Percentiles rank a stretch among this genome's conserved stretches.
These are phyloP conservation scores for Apogon hyalosoma DNA, from an alignment of 2,797 vertebrate genomes.

Conservation along the genomic window DNA sequence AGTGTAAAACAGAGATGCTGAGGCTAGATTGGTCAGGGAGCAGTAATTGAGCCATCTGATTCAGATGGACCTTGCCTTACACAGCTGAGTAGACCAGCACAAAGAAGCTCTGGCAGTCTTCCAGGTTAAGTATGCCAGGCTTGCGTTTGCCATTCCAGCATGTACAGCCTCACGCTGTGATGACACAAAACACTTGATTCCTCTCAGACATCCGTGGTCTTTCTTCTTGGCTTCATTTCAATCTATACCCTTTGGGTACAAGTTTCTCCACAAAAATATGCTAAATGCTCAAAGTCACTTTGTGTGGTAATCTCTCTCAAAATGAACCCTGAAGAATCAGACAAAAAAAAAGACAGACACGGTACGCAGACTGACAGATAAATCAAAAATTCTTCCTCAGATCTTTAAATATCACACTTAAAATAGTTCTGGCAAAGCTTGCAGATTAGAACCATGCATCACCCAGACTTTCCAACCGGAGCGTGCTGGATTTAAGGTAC, in stretches of 20 bases:
- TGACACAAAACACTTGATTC: conserved; percentile 54
- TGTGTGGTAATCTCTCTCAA: conserved; percentile 19
- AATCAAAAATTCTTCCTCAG: conserved; percentile 31
- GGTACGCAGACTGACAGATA: conserved; percentile 18
- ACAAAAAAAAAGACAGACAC: conserved; percentile 12
- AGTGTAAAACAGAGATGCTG: conserved; percentile 49
- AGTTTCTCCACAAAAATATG: background rate
- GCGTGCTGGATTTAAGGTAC: conserved; percentile 48
- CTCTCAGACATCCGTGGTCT: conserved; percentile 21
- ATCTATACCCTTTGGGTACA: conserved; percentile 4
- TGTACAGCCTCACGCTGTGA: conserved; percentile 50
- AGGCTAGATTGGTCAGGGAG: conserved; percentile 30
- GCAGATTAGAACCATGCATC: conserved; percentile 54
- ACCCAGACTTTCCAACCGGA: conserved; percentile 41
- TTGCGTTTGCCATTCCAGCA: conserved; percentile 44
- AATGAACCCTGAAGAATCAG: conserved; percentile 28
- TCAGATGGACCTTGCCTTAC: conserved; percentile 58
- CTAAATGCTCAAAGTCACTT: conserved; percentile 27
- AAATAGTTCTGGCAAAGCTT: conserved; percentile 55
- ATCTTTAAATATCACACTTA: conserved; percentile 67
- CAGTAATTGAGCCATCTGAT: conserved; percentile 72
- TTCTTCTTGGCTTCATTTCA: conserved; percentile 21
- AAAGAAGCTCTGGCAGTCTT: conserved; percentile 70
- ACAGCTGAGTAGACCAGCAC: conserved; percentile 69
- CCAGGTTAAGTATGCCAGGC: conserved; percentile 64